Percentiles rank a stretch among this genome's conserved stretches.
Conservation (phyloP, 2,888 invertebrate genomes). For the Drosophila subsilvestris region DNA sequence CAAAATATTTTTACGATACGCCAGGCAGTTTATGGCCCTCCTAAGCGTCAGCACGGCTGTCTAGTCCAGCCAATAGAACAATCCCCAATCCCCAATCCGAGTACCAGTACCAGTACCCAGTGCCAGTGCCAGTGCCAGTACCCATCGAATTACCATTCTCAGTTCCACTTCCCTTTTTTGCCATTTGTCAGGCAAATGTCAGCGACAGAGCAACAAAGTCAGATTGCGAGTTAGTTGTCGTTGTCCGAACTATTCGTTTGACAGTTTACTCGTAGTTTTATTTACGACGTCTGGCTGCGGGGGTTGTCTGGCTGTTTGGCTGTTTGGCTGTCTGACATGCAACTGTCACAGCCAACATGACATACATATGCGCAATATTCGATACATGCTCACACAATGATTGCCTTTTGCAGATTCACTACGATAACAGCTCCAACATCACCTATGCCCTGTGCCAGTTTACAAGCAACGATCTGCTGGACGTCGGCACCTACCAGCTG, state of each 20-base stretch:
- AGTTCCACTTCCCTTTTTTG: constrained; percentile 8
- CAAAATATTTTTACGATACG: constrained; percentile 66
- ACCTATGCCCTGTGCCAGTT: constrained; percentile 84
- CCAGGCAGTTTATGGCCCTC: constrained; percentile 57
- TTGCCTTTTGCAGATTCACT: constrained; percentile 65
- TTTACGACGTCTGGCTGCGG: constrained; percentile 47
- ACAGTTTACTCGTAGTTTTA: constrained; percentile 29
- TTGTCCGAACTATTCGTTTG: constrained; percentile 53
- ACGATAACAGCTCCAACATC: constrained; percentile 83
- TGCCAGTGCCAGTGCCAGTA: too few species aligned
- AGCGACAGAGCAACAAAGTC: constrained; percentile 26
- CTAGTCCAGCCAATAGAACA: constrained; percentile 30
- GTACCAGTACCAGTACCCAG: background rate
- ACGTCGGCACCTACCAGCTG: constrained; percentile 86
- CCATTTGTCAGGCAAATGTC: constrained; percentile 44
- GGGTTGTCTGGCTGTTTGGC: constrained; percentile 25
- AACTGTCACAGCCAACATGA: constrained; percentile 51
- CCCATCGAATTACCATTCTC: background rate
- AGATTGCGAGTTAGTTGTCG: constrained; percentile 48
- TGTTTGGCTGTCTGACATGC: constrained; percentile 42
- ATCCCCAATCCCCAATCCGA: constrained; percentile 7
- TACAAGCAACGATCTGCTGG: constrained; percentile 85
- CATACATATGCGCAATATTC: constrained; percentile 52
- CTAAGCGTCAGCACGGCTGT: constrained; percentile 24
- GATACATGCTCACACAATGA: background rate